Conservation (phyloP, 2,797 vertebrate genomes). For the Neostethus bicornis region DNA sequence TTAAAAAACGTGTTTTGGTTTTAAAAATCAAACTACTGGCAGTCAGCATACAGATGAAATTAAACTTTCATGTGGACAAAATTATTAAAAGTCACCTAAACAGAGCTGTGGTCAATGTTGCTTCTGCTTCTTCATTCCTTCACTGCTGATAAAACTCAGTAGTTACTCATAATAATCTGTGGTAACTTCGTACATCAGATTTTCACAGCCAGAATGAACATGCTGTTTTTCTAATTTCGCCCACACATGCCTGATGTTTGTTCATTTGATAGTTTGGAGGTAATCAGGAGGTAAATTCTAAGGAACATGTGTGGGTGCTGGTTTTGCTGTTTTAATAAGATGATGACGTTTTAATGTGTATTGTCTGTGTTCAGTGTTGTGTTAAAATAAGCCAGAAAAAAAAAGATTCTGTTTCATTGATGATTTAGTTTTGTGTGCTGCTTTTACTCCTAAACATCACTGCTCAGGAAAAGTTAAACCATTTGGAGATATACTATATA, state of each 20-base stretch:
- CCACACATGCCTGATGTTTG: conserved; percentile 54
- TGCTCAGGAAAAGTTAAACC: neutral
- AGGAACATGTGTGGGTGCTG: conserved; percentile 50
- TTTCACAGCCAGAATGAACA: conserved; percentile 31
- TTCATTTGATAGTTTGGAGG: conserved; percentile 13
- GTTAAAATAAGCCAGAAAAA: conserved; percentile 2
- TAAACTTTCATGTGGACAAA: too few relatives aligned
- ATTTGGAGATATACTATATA: too few relatives aligned
- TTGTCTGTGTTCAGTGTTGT: conserved; percentile 29
- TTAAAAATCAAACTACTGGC: too few relatives aligned
- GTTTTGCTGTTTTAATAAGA: neutral
- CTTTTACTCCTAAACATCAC: conserved; percentile 26
- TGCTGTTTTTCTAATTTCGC: conserved; percentile 16
- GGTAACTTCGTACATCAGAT: conserved; percentile 42
- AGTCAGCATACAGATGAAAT: too few relatives aligned
- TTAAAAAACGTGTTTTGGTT: too few relatives aligned
- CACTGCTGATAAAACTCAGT: conserved; percentile 28
- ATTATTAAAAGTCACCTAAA: too few relatives aligned
- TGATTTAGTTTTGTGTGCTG: conserved; percentile 11
- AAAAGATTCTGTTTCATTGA: conserved; percentile 11
- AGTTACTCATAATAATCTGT: conserved; percentile 31
- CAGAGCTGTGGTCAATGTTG: too few relatives aligned
- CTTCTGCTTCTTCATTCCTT: conserved; percentile 10
- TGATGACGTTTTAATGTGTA: neutral
- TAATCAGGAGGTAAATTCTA: conserved; percentile 25